Conservation (phyloP, 2,797 vertebrate genomes). For the Tapera naevia region DNA sequence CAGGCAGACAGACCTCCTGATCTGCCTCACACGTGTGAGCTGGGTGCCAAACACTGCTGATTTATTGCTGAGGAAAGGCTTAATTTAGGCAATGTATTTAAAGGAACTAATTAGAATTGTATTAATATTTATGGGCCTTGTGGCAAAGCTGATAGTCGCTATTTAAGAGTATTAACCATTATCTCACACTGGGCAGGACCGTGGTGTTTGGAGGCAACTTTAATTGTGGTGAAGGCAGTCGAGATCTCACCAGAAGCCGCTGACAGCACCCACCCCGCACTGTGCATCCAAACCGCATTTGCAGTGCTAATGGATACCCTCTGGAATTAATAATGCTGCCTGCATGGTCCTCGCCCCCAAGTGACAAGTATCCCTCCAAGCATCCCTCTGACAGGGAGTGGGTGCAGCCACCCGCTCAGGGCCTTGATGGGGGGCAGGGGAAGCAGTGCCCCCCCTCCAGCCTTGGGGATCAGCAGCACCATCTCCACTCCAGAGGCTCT, state of each 20-base stretch:
- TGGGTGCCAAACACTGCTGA: not conserved
- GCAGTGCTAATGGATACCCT: constrained; percentile 38
- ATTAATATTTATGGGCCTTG: constrained; percentile 77
- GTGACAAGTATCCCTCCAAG: not conserved
- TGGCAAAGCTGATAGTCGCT: constrained; percentile 68
- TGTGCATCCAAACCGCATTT: not conserved
- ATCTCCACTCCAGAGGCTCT: not conserved
- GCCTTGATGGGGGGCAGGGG: not conserved
- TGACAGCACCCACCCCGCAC: constrained; percentile 19
- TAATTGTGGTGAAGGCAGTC: constrained; percentile 51
- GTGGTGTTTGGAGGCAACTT: constrained; percentile 55
- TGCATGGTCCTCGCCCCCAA: not conserved
- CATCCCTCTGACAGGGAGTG: fast-evolving
- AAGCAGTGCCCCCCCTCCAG: not conserved
- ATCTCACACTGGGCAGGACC: constrained; percentile 67
- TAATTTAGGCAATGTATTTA: constrained; percentile 61
- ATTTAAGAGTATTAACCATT: constrained; percentile 70
- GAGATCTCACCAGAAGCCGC: constrained; percentile 10
- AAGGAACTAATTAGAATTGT: constrained; percentile 75
- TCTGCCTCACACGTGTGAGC: not conserved
- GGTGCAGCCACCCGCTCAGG: fast-evolving
- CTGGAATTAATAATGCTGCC: constrained; percentile 60
- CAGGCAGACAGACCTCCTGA: not conserved
- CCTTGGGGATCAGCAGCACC: fast-evolving
- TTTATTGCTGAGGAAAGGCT: constrained; percentile 38